Evolutionary conservation across 2,113 vertebrate genomes (phyloP).

Genomic region (Campylorhamphus procurvoides): DNA sequence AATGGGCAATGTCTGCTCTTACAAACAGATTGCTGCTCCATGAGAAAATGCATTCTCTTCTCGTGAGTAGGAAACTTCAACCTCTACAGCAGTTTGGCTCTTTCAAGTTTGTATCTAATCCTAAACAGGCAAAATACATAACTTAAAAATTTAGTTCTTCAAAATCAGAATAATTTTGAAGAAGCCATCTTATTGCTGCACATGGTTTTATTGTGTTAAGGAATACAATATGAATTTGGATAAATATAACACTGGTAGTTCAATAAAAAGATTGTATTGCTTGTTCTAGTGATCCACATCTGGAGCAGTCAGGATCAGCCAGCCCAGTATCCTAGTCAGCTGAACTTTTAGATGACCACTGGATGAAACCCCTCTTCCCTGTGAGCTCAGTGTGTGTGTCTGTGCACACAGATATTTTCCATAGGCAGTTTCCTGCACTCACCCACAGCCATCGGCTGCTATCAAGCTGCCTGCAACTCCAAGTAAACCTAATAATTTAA

Average conservation of each 20-base stretch:
- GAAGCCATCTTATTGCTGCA: background rate
- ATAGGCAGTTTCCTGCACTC: background rate
- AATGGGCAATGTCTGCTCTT: background rate
- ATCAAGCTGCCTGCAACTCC: background rate
- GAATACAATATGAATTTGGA: fast-evolving
- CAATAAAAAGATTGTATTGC: background rate
- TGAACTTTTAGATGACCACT: background rate
- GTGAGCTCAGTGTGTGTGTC: background rate
- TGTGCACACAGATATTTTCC: background rate
- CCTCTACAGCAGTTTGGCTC: background rate
- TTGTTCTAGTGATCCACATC: background rate
- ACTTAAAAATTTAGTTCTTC: background rate
- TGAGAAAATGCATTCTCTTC: background rate
- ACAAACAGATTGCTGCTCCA: background rate
- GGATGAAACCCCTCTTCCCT: background rate
- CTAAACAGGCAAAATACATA: background rate
- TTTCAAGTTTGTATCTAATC: background rate
- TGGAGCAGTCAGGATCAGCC: background rate
- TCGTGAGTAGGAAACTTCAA: background rate
- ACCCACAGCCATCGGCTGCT: fast-evolving
- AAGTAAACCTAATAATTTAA: background rate
- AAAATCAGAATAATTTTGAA: background rate
- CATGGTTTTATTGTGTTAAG: background rate
- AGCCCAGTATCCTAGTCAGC: fast-evolving
- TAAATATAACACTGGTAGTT: background rate